phyloP scores from a whole-genome alignment of 2,797 vertebrate genomes.

The Melanotaenia boesemani region DNA sequence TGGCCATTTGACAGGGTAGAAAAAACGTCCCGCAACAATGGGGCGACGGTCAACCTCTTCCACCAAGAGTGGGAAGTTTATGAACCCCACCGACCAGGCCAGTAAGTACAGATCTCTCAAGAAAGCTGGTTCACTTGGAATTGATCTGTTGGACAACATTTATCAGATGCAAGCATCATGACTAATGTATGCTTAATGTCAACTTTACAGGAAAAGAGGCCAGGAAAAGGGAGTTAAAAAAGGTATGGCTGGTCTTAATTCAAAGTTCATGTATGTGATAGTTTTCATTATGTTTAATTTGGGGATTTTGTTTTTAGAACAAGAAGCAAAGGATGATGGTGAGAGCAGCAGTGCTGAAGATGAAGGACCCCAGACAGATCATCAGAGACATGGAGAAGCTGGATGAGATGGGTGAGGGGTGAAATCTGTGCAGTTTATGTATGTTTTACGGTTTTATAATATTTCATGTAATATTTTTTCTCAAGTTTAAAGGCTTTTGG shows the following conservation, averaged over 20 bases:
- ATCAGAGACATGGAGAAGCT: slow-evolving; percentile 98
- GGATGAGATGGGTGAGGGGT: slow-evolving; percentile 94
- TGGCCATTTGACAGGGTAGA: slow-evolving; percentile 60
- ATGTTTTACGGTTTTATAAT: neutral
- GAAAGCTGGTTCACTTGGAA: neutral
- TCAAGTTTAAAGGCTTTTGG: neutral
- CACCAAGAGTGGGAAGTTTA: slow-evolving; percentile 99
- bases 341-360: slow-evolving; percentile 96
- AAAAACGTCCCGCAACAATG: slow-evolving; percentile 83
- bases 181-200: neutral
- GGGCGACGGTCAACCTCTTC: slow-evolving; percentile 97
- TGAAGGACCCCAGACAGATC: slow-evolving; percentile 99
- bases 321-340: slow-evolving; percentile 99
- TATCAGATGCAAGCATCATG: neutral
- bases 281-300: neutral
- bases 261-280: neutral
- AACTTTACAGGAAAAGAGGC: slow-evolving; percentile 93
- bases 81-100: slow-evolving; percentile 99
- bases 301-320: slow-evolving; percentile 81
- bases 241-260: slow-evolving; percentile 80
- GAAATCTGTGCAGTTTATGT: neutral
- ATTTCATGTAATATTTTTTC: neutral
- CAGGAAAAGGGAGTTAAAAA: slow-evolving; percentile 96
- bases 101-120: slow-evolving; percentile 85
- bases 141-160: neutral